Percentiles rank a stretch among this genome's conserved stretches.
Conservation (phyloP, 2,888 invertebrate species). For the Rotaria socialis region DNA sequence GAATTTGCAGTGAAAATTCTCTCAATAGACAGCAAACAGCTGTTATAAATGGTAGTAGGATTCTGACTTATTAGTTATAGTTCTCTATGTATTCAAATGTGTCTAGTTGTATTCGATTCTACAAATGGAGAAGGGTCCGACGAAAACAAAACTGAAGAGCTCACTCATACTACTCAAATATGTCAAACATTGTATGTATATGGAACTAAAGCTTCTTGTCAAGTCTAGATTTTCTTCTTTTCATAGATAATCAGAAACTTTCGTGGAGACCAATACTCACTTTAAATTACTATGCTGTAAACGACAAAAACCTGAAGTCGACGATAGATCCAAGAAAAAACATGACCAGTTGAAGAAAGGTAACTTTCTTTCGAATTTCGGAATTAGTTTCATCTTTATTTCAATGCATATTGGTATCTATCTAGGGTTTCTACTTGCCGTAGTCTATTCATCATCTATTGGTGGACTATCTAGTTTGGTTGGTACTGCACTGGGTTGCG, state of each 20-base stretch:
- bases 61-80: background rate
- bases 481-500: no score
- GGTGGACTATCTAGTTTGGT: constrained; percentile 41
- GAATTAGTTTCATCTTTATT: background rate
- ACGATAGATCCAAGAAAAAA: background rate
- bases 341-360: background rate
- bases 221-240: no score
- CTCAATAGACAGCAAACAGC: background rate
- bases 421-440: constrained; percentile 36
- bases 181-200: background rate
- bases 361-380: background rate
- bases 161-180: background rate
- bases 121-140: no score
- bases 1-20: background rate
- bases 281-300: background rate
- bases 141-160: background rate
- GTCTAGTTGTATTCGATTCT: background rate
- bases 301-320: background rate
- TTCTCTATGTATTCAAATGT: background rate
- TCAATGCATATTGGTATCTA: background rate
- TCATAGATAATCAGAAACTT: background rate
- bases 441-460: constrained; percentile 41
- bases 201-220: no score
- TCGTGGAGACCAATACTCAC: background rate
- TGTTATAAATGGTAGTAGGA: background rate